Percentiles rank a stretch among this genome's conserved stretches.
Evolutionary conservation across 2,888 invertebrate genomes (phyloP).

Genomic region (Polylopha cassiicola): DNA sequence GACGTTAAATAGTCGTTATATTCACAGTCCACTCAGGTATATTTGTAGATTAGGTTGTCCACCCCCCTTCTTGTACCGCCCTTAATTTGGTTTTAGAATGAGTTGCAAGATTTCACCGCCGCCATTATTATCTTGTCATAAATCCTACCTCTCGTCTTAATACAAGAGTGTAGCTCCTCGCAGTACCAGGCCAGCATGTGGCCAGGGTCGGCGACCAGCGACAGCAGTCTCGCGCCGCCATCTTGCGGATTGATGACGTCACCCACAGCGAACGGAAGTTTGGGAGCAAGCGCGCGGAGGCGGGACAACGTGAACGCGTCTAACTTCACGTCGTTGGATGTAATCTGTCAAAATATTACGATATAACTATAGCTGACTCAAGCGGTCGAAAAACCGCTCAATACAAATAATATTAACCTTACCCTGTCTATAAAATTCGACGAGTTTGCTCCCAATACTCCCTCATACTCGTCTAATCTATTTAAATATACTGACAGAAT

Average conservation of each 20-base stretch:
- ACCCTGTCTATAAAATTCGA: slow-evolving; percentile 30
- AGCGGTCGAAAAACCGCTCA: background rate
- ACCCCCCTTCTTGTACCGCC: no score
- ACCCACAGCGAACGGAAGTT: slow-evolving; percentile 10
- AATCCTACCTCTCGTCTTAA: slow-evolving; percentile 11
- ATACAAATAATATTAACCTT: slow-evolving; percentile 2
- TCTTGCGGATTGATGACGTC: background rate
- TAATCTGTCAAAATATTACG: slow-evolving; percentile 21
- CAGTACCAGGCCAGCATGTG: slow-evolving; percentile 31
- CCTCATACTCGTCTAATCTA: slow-evolving; percentile 23
- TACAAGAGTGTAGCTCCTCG: slow-evolving; percentile 21
- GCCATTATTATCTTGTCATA: slow-evolving; percentile 9
- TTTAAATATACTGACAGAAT: slow-evolving; percentile 32
- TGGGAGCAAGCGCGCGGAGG: background rate
- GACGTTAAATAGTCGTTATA: no score
- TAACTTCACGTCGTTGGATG: slow-evolving; percentile 15
- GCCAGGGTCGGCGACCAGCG: slow-evolving; percentile 39
- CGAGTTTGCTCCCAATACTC: slow-evolving; percentile 24
- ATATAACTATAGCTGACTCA: background rate
- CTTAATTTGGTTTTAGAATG: no score
- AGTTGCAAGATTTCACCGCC: background rate
- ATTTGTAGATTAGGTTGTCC: no score
- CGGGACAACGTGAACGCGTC: slow-evolving; percentile 24
- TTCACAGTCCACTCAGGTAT: no score
- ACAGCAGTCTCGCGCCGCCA: slow-evolving; percentile 27